A percentile compares a stretch with the other conserved stretches of the same genome.
phyloP scores from a whole-genome alignment of 2,888 invertebrate genomes.

The Volucella inanis region DNA sequence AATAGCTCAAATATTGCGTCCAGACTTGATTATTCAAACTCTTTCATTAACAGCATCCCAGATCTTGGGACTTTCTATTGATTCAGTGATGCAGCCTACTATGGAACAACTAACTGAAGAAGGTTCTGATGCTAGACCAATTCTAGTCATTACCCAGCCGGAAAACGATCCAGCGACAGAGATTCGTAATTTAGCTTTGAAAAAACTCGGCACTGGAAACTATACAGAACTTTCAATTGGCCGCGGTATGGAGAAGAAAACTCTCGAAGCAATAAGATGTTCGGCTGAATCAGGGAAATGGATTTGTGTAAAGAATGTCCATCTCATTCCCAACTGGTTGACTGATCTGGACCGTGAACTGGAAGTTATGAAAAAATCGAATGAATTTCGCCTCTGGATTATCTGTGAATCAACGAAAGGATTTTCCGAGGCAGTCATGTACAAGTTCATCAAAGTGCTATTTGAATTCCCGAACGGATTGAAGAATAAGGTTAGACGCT shows the following conservation, averaged over 20 bases:
- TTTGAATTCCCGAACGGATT: conserved; percentile 94
- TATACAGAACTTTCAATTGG: conserved; percentile 90
- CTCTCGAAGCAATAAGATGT: conserved; percentile 85
- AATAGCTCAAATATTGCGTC: conserved; percentile 90
- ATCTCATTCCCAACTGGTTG: conserved; percentile 89
- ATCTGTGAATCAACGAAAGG: conserved; percentile 91
- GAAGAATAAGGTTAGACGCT: conserved; percentile 90
- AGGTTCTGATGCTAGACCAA: conserved; percentile 85
- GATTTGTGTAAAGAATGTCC: conserved; percentile 92
- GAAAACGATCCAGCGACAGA: conserved; percentile 96
- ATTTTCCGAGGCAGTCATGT: conserved; percentile 90
- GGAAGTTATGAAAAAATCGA: conserved; percentile 82
- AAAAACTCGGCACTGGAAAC: conserved; percentile 83
- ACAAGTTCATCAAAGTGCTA: conserved; percentile 91
- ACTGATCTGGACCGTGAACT: conserved; percentile 88
- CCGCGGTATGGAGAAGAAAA: conserved; percentile 89
- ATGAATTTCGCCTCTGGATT: conserved; percentile 91
- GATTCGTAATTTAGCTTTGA: conserved; percentile 87
- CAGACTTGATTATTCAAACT: conserved; percentile 91
- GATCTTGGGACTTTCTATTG: conserved; percentile 85
- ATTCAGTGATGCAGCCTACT: conserved; percentile 80
- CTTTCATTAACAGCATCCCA: conserved; percentile 85
- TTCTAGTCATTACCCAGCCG: conserved; percentile 92
- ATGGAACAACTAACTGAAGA: conserved; percentile 81
- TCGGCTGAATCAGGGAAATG: conserved; percentile 87